A percentile compares a stretch with the other conserved stretches of the same genome.
These are phyloP conservation scores for Drosophila oshimai DNA, from an alignment of 1,140 invertebrate species.

Conservation along the genomic window DNA sequence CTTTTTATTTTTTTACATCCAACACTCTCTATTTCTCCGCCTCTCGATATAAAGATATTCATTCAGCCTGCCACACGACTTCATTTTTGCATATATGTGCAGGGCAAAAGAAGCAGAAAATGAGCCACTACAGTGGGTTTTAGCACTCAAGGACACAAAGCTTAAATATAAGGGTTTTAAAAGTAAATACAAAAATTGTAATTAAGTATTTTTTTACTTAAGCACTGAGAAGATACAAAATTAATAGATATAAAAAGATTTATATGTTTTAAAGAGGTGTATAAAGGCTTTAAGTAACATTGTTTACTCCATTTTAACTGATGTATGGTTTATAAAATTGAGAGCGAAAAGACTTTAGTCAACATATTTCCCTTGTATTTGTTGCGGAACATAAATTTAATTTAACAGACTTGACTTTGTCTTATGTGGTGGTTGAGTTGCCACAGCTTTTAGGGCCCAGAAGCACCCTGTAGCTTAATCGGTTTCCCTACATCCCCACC, in stretches of 20 bases:
- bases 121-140: constrained; percentile 17
- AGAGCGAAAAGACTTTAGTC: background rate
- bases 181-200: too few species aligned
- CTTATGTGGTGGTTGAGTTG: constrained; percentile 1
- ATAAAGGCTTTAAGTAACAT: too few species aligned
- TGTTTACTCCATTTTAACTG: background rate
- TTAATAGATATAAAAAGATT: too few species aligned
- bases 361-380: background rate
- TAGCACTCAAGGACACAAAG: background rate
- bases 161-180: background rate
- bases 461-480: constrained; percentile 42
- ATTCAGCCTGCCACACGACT: constrained; percentile 22
- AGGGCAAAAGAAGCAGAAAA: background rate
- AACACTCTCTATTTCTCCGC: constrained; percentile 17
- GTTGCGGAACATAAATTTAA: constrained; percentile 1
- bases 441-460: constrained; percentile 13
- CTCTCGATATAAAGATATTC: constrained; percentile 60
- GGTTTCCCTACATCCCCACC: constrained; percentile 13
- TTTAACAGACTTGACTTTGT: background rate
- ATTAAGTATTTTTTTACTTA: too few species aligned
- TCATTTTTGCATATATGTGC: constrained; percentile 50
- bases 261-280: too few species aligned
- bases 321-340: background rate
- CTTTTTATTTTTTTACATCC: background rate
- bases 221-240: too few species aligned